phyloP scores from a whole-genome alignment of 2,113 vertebrate genomes.

The Phylloscopus trochiloides region DNA sequence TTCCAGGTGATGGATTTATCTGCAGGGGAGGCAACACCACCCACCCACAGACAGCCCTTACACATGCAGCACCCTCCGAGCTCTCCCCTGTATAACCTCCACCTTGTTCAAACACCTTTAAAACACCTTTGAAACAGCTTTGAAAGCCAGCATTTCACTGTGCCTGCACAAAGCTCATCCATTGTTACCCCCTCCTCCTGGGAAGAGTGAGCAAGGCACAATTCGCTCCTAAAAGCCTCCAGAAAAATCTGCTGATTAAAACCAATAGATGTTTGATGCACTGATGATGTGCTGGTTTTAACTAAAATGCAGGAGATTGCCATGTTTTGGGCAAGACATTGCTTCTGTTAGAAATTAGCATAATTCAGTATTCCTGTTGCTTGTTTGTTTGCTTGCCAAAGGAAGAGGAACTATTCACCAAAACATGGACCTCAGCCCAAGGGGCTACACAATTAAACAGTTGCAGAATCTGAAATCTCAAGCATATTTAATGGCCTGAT shows the following conservation, averaged over 20 bases:
- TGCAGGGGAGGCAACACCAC: background rate
- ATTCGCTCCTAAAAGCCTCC: background rate
- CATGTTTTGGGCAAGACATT: background rate
- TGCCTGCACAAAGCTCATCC: background rate
- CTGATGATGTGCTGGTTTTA: background rate
- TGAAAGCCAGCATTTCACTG: background rate
- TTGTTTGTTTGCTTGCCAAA: background rate
- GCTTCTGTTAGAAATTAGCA: slow-evolving; percentile 17
- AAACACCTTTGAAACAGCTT: background rate
- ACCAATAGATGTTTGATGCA: background rate
- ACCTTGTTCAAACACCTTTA: background rate
- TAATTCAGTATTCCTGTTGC: background rate
- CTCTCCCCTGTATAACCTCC: background rate
- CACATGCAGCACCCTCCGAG: accelerated
- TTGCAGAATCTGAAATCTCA: background rate
- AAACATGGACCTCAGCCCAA: background rate
- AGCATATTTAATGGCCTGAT: background rate
- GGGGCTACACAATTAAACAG: background rate
- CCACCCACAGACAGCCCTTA: background rate
- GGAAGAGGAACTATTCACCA: slow-evolving; percentile 5
- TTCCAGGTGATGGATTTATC: background rate
- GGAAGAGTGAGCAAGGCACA: background rate
- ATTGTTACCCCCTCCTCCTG: background rate
- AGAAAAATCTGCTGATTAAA: slow-evolving; percentile 26
- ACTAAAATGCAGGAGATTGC: background rate